Evolutionary conservation across 1,140 invertebrate genomes (phyloP), one percentile per base, ranked within the genome.

Genomic region (Epicauta chinensis): DNA sequence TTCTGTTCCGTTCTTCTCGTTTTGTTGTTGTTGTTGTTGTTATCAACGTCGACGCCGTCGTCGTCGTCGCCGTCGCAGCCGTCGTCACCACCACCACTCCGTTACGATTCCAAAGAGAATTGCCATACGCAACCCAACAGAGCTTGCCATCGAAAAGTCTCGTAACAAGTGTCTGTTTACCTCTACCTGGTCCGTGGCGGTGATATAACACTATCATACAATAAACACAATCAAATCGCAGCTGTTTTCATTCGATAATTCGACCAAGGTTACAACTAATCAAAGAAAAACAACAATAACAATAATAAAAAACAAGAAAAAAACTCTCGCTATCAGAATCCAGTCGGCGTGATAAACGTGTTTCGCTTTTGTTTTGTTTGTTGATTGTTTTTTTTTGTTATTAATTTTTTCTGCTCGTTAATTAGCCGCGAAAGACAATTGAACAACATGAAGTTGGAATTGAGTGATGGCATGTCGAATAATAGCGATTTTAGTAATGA

Each of bases 401-500:
- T n/a, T 12, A 34, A 34, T 34, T 34, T 3, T n/a, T 12, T 9
- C 11, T 34, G 3, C 10, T 34, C 5, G 1, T 23, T 5, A 30
- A 30, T 30, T 10, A 10, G 30, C 11, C 10, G 13, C 35, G 36
- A 10, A 5, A 5, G 4, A 30, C 29, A 4, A 30, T 5, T n/a
- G 3, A 34, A 16, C 48, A 64, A 64, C 49, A 62, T 70, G 58
- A 68, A 67, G 50, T 53, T 68, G 47, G 66, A 67, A 34, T 50
- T 65, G 38, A 66, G 64, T 54, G 68, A 70, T 54, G 65, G 66
- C 12, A 59, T 64, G 48, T 70, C 68, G 34, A 68, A 69, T 51
- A 62, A 70, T 56, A 69, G 66, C 45, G 68, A 70, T 61, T 70
- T 70, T 60, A 68, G 66, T 4, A 67, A 67, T 56, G 68, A 70